Percentiles rank a stretch among this genome's conserved stretches.
Conservation (phyloP, 2,888 invertebrate species). For the Laothoe populi region DNA sequence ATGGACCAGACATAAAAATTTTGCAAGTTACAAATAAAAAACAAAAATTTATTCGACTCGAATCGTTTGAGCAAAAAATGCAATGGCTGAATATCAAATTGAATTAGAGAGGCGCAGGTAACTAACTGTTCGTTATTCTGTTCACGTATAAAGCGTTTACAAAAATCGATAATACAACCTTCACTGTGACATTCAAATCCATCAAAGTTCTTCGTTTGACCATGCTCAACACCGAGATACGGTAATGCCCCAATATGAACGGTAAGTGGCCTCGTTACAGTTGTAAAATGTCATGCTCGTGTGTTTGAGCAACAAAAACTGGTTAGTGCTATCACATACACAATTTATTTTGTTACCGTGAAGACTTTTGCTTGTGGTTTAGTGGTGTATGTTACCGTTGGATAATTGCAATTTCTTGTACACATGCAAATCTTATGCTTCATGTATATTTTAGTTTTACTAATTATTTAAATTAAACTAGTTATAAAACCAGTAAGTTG, state of each 20-base stretch:
- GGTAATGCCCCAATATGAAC: slow-evolving; percentile 70
- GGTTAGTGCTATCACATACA: slow-evolving; percentile 57
- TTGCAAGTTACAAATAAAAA: not conserved
- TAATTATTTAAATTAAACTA: not conserved
- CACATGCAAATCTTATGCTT: not conserved
- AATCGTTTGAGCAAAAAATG: slow-evolving; percentile 25
- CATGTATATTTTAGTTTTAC: not conserved
- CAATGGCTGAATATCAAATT: slow-evolving; percentile 26
- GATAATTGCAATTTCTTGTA: not conserved
- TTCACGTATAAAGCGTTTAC: slow-evolving; percentile 45
- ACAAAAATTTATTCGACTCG: not conserved
- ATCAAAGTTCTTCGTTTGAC: slow-evolving; percentile 60
- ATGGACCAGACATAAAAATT: slow-evolving; percentile 13
- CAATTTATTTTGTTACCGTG: slow-evolving; percentile 27
- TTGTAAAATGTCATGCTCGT: slow-evolving; percentile 80
- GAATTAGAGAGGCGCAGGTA: slow-evolving; percentile 25
- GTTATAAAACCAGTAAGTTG: not conserved
- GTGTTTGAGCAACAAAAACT: slow-evolving; percentile 66
- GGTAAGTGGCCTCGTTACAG: slow-evolving; percentile 79
- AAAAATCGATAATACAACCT: slow-evolving; percentile 55
- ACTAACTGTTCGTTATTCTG: slow-evolving; percentile 42
- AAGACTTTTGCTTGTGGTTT: slow-evolving; percentile 34
- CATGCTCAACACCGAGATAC: slow-evolving; percentile 54
- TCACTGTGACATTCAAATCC: slow-evolving; percentile 66
- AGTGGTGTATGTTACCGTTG: slow-evolving; percentile 11